A percentile compares a stretch with the other conserved stretches of the same genome.
phyloP scores from a whole-genome alignment of 2,797 vertebrate genomes.

The Enteromius thamalakanensis region DNA sequence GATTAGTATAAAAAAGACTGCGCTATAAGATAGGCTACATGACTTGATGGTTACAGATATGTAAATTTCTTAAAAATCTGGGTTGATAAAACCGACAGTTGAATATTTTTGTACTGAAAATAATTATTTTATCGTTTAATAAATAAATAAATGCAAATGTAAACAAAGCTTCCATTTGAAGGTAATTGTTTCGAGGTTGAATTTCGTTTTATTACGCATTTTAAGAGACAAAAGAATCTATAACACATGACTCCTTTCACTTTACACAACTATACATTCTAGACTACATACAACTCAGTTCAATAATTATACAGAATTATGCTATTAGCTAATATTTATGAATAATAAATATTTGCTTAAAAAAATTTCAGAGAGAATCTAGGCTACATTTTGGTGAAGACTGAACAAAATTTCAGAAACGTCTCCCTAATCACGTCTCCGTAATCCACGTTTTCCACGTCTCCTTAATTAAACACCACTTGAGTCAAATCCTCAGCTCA shows the following conservation, averaged over 20 bases:
- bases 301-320: neutral
- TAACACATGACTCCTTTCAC: neutral
- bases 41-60: neutral
- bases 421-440: too few relatives aligned
- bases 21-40: neutral
- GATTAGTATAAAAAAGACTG: neutral
- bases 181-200: neutral
- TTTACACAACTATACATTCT: neutral
- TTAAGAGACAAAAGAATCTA: neutral
- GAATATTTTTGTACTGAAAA: conserved; percentile 82
- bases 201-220: neutral
- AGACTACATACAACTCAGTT: neutral
- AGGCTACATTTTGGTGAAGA: neutral
- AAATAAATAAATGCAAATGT: conserved; percentile 70
- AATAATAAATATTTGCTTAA: neutral
- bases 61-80: neutral
- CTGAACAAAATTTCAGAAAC: neutral
- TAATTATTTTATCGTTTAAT: conserved; percentile 80
- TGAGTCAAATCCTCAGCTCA: too few relatives aligned
- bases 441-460: too few relatives aligned
- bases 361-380: too few relatives aligned
- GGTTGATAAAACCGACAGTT: conserved; percentile 48
- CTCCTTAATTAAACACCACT: too few relatives aligned
- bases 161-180: conserved; percentile 51
- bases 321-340: neutral